Evolutionary conservation across 2,888 invertebrate species (phyloP), one percentile per base, ranked within the genome.

Genomic region (Tetanocera ferruginea): DNA sequence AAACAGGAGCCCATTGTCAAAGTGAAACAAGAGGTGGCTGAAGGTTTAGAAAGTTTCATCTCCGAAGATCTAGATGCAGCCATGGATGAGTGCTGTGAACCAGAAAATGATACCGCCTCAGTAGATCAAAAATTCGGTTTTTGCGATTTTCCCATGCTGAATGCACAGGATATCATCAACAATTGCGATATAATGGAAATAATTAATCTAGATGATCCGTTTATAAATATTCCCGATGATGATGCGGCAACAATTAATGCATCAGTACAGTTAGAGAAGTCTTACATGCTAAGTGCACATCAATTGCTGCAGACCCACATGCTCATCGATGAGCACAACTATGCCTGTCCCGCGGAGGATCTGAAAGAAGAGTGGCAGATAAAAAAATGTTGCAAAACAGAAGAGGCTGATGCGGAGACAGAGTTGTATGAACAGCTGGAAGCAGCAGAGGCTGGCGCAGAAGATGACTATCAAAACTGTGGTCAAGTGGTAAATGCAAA

Each of bases 161-260:
- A 88, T 72, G 83, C 87, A 0, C 88, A 88, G 78, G 89, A 89
- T 66, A 89, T 90, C 0, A 88, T 90, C 3, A 88, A 89, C 67
- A 89, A 90, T 77, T 90, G 90, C 82, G 89, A 90, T 81, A 89
- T 90, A 57, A 89, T 90, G 88, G 89, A 90, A 80, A 89, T 90
- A 2, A 88, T 90, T 5, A 88, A 89, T 66, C 81, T 90, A 25
- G 89, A 90, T 70, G 90, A 89, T 83, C 88, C 88, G 0, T 90
- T 88, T 34, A 89, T 89, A 55, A 87, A 89, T 31, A 89, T 89
- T 69, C 83, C 89, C 0, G 89, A 89, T 55, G 89, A 89, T 79
- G 86, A 89, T 4, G 86, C 85, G 69, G 77, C 79, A 17, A 70
- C 76, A 3, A 52, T 81, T 5, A 78, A 81, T 3, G 17, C 70